Evolutionary conservation across 2,113 vertebrate genomes (phyloP).

Genomic region (Polyodon spathula): DNA sequence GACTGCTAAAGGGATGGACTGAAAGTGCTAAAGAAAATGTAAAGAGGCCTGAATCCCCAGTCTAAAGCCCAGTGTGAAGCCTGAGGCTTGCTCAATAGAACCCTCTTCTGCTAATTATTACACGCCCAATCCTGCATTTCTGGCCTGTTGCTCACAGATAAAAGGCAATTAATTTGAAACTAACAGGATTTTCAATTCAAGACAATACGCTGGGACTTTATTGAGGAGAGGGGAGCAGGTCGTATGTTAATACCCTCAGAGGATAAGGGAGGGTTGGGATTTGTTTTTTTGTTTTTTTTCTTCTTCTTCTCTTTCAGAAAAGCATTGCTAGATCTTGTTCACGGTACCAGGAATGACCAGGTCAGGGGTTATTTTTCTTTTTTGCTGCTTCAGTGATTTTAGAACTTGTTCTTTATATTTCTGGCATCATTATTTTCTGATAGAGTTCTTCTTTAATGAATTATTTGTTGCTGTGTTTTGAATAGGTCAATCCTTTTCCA

Average conservation of each 20-base stretch:
- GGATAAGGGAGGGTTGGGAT: slow-evolving; percentile 4
- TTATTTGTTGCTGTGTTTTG: too few relatives aligned
- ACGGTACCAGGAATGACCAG: background rate
- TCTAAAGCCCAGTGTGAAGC: slow-evolving; percentile 48
- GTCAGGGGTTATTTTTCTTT: too few relatives aligned
- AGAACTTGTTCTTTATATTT: too few relatives aligned
- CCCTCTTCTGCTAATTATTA: slow-evolving; percentile 51
- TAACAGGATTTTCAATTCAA: slow-evolving; percentile 71
- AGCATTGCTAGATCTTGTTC: background rate
- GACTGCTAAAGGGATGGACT: too few relatives aligned
- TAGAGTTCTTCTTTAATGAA: too few relatives aligned
- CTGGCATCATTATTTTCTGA: too few relatives aligned
- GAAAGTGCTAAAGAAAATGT: slow-evolving; percentile 9
- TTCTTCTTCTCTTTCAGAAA: slow-evolving; percentile 2
- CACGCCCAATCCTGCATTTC: slow-evolving; percentile 51
- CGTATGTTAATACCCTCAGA: slow-evolving; percentile 13
- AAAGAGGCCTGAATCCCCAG: slow-evolving; percentile 15
- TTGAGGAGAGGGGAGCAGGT: slow-evolving; percentile 12
- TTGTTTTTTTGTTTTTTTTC: background rate
- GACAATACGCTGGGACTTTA: slow-evolving; percentile 43
- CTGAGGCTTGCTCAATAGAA: slow-evolving; percentile 29
- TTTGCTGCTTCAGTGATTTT: too few relatives aligned
- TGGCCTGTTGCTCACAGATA: slow-evolving; percentile 57
- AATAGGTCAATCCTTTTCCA: too few relatives aligned
- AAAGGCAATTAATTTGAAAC: slow-evolving; percentile 78